A percentile compares a stretch with the other conserved stretches of the same genome.
Conservation (phyloP, 2,888 invertebrate genomes). For the Drosophila paramelanica region DNA sequence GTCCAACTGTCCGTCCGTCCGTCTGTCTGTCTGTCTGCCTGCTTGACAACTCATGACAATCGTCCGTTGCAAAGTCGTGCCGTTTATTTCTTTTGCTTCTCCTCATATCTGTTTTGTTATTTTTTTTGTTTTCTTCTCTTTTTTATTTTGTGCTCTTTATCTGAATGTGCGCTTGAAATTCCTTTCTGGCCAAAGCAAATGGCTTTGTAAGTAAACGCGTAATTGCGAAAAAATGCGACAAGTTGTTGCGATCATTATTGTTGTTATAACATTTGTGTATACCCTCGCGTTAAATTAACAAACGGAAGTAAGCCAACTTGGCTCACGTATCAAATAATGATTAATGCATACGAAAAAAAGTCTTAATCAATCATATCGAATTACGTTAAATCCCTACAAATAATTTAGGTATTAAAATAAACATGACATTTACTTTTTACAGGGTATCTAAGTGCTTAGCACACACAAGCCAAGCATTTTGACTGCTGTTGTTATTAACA, state of each 20-base stretch:
- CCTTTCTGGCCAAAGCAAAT: conserved; percentile 63
- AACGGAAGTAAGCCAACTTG: background rate
- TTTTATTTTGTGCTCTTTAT: conserved; percentile 40
- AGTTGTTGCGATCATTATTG: conserved; percentile 47
- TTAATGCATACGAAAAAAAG: too few species aligned
- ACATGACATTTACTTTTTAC: background rate
- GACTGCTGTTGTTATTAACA: background rate
- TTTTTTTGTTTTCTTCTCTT: conserved; percentile 27
- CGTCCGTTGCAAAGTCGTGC: conserved; percentile 64
- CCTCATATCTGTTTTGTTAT: background rate
- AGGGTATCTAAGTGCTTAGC: conserved; percentile 6
- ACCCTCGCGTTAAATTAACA: conserved; percentile 10
- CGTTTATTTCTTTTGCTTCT: conserved; percentile 44
- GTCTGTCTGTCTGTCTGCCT: conserved; percentile 18
- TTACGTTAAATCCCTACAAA: too few species aligned
- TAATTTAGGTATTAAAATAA: too few species aligned
- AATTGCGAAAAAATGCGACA: conserved; percentile 75
- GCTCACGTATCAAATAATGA: background rate
- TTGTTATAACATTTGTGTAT: conserved; percentile 1
- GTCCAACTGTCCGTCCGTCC: conserved; percentile 32
- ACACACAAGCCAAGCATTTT: background rate
- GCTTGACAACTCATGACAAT: conserved; percentile 74
- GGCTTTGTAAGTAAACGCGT: conserved; percentile 67
- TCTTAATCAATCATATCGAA: background rate
- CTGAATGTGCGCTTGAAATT: conserved; percentile 65